Conservation (phyloP, 2,888 invertebrate species). For the Amblyteles armatorius region DNA sequence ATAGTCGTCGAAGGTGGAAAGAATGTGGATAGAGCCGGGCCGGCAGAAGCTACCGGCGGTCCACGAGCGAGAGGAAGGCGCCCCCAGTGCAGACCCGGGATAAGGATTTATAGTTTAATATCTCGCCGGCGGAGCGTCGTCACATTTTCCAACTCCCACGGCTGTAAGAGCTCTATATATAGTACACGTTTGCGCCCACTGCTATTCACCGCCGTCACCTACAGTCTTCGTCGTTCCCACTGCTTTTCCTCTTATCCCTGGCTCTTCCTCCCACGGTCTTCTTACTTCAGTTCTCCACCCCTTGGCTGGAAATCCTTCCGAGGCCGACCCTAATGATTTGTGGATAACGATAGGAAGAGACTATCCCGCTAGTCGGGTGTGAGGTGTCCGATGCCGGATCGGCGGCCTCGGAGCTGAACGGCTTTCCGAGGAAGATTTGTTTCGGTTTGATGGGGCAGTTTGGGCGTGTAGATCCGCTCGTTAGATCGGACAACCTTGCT, state of each 20-base stretch:
- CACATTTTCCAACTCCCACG: conserved; percentile 70
- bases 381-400: neutral
- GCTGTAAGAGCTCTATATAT: conserved; percentile 54
- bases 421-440: conserved; percentile 79
- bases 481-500: conserved; percentile 78
- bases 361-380: neutral
- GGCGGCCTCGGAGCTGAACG: conserved; percentile 42
- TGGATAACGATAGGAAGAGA: conserved; percentile 16
- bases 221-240: conserved; percentile 53
- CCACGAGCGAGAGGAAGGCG: conserved; percentile 64
- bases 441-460: conserved; percentile 82
- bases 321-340: neutral
- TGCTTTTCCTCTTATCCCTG: conserved; percentile 13
- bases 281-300: conserved; percentile 13
- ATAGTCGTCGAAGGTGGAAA: conserved; percentile 31
- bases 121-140: conserved; percentile 79
- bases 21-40: conserved; percentile 58
- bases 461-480: conserved; percentile 82
- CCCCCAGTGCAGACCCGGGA: conserved; percentile 78
- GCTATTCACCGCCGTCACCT: conserved; percentile 51
- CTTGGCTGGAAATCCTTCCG: neutral
- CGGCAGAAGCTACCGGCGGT: conserved; percentile 77
- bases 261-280: conserved; percentile 21
- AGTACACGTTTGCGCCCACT: conserved; percentile 19
- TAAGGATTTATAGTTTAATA: conserved; percentile 85